phyloP scores from a whole-genome alignment of 64 coral and sea anemone genomes.

The Catalaphyllia jardinei region DNA sequence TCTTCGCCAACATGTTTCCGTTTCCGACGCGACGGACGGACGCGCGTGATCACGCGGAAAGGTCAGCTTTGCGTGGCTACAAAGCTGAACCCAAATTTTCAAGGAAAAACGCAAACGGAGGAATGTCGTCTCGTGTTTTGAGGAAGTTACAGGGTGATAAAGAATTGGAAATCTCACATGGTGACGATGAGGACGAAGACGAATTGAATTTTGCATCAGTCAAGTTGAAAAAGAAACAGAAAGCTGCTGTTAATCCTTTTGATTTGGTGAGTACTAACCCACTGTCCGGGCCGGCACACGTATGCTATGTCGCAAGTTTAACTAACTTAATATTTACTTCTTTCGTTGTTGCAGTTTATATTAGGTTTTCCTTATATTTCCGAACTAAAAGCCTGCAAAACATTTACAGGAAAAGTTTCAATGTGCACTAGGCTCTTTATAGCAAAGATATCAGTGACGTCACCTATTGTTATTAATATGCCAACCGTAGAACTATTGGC shows the following conservation, averaged over 20 bases:
- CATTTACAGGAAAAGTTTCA: too few relatives aligned
- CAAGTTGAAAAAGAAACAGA: slow-evolving; percentile 44
- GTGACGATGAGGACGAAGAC: slow-evolving; percentile 61
- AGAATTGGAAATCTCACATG: slow-evolving; percentile 32
- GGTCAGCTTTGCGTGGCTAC: neutral
- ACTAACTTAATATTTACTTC: too few relatives aligned
- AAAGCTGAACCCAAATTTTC: too few relatives aligned
- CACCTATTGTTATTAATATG: too few relatives aligned
- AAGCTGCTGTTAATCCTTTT: slow-evolving; percentile 51
- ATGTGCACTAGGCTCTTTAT: too few relatives aligned
- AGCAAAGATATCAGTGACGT: too few relatives aligned
- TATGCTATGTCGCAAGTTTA: too few relatives aligned
- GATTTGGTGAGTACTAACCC: slow-evolving; percentile 54
- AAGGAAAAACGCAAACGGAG: neutral
- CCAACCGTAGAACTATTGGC: too few relatives aligned
- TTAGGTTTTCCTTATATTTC: too few relatives aligned
- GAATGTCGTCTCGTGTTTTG: slow-evolving; percentile 77
- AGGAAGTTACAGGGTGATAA: slow-evolving; percentile 70
- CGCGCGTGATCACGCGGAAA: neutral
- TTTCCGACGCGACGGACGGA: too few relatives aligned
- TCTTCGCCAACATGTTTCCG: neutral
- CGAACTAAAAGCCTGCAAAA: too few relatives aligned
- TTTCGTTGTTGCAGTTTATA: too few relatives aligned
- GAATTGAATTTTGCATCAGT: slow-evolving; percentile 35
- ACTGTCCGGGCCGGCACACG: neutral